Evolutionary conservation across 2,888 invertebrate genomes (phyloP), one percentile per base, ranked within the genome.

Genomic region (Lochmaea crataegi): DNA sequence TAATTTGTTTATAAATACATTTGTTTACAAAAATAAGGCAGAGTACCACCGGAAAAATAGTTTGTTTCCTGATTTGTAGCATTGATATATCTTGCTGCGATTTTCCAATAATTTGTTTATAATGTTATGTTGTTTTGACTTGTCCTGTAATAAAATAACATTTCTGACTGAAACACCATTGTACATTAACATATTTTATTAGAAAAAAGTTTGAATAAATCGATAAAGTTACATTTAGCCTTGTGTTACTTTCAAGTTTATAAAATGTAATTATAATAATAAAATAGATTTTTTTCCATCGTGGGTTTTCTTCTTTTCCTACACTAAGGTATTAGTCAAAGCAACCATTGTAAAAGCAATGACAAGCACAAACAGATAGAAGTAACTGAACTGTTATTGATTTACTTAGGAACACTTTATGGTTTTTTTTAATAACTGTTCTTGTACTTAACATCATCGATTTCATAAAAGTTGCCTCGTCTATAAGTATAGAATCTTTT

Each of bases 261-360:
- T 58, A 57, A 72, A 72, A 72, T 56, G 56, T 72, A 72, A 74
- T 61, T 72, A 76, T 70, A 76, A 75, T 75, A 72, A 77, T 74
- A 77, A 77, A 75, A 75, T 74, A 75, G 56, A 74, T 72, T 70
- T 71, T 75, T 70, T 38, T 38, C 68, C 67, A 56, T 58, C 63
- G 42, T 69, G 63, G 72, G 70, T 72, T 60, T 70, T 48, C 70
- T 72, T 68, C 53, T 61, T 22, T 53, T 74, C 67, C 65, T 66
- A 74, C 71, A 77, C 71, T 73, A 71, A 73, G 69, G 58, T 65
- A 70, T 32, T 60, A n/a, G n/a, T 63, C 5, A 18, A 57, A 67
- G 48, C 48, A 48, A 48, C 48, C 48, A 48, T 48, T 48, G 14
- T 48, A n/a, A 48, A 48, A 48, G 5, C n/a, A 48, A 48, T 48